phyloP scores from a whole-genome alignment of 2,113 vertebrate species.

The Protobothrops mucrosquamatus region DNA sequence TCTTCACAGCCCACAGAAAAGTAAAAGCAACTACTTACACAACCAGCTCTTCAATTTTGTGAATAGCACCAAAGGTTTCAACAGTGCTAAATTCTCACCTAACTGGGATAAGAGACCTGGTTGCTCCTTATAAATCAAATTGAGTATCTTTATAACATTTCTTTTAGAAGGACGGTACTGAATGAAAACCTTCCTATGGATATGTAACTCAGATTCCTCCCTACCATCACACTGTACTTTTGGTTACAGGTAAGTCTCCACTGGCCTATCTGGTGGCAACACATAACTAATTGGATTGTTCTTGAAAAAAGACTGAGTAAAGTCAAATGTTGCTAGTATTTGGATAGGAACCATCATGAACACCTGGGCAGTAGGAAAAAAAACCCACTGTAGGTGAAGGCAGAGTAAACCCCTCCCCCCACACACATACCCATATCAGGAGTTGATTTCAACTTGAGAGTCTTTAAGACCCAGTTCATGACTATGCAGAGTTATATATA shows the following conservation, averaged over 20 bases:
- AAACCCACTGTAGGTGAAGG: not conserved
- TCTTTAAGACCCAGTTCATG: not conserved
- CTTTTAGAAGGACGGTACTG: not conserved
- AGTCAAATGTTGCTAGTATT: not conserved
- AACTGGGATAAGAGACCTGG: not conserved
- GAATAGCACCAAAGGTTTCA: slow-evolving; percentile 37
- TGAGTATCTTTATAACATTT: not conserved
- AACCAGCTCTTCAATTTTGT: slow-evolving; percentile 35
- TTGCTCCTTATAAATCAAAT: not conserved
- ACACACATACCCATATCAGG: not conserved
- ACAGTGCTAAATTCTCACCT: slow-evolving; percentile 18
- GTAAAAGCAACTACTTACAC: slow-evolving; percentile 27
- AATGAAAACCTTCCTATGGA: not conserved
- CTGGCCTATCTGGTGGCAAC: not conserved
- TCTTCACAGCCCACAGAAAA: slow-evolving; percentile 26
- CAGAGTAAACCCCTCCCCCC: not conserved
- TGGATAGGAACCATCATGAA: not conserved
- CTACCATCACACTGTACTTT: not conserved
- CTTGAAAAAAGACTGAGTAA: not conserved
- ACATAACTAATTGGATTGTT: not conserved
- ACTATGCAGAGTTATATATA: not conserved
- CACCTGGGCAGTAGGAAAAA: not conserved
- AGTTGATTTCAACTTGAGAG: not conserved
- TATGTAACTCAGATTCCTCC: not conserved
- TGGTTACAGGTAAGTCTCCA: not conserved